Base-by-base conservation (phyloP, 2,113 vertebrate genomes). In the Cervus canadensis region DNA sequence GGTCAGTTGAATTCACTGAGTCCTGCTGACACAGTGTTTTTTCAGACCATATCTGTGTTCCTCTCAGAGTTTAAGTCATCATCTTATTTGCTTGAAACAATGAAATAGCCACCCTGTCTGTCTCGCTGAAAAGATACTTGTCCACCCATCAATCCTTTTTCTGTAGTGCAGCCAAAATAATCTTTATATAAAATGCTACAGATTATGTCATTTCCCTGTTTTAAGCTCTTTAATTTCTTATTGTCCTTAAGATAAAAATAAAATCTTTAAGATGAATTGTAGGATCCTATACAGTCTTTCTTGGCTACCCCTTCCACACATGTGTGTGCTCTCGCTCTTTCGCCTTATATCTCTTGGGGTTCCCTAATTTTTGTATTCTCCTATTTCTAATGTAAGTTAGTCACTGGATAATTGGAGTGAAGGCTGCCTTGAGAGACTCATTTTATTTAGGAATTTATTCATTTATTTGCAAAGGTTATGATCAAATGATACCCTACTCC, bases 211-310 rank as follows among this genome's bases (percentile, higher is more conserved):
- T 26, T 50, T 54, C 7, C 7, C 7, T 30, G n/a, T 45, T 78
- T 96, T 71, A 43, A 56, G 40, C 8, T 83, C 8, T 33, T 74
- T 89, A 57, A 56, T 95, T 74, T 90, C 15, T 25, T 60, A 25
- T 59, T 78, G 7, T 81, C 62, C 48, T 93, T 86, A 90, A 74
- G 26, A 57, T 78, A 36, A 94, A 94, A 89, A 14, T 7, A 48
- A 33, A 48, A 60, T 45, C 45, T 78, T 74, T 21, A 62, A 56
- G 43, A 56, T 60, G 79, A 64, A 3, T 36, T 45, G 19, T 2
- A 23, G 33, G 17, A 25, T 92, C 28, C 26, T 87, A 1, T 7
- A 25, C 15, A 83, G 1, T 71, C 7, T 40, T 85, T 82, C 56
- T 52, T 93, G 26, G 50, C 23, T 9, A 79, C 67, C 10, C 6